These are phyloP conservation scores for Megalurothrips usitatus DNA, from an alignment of 2,888 invertebrate genomes.

Conservation along the genomic window DNA sequence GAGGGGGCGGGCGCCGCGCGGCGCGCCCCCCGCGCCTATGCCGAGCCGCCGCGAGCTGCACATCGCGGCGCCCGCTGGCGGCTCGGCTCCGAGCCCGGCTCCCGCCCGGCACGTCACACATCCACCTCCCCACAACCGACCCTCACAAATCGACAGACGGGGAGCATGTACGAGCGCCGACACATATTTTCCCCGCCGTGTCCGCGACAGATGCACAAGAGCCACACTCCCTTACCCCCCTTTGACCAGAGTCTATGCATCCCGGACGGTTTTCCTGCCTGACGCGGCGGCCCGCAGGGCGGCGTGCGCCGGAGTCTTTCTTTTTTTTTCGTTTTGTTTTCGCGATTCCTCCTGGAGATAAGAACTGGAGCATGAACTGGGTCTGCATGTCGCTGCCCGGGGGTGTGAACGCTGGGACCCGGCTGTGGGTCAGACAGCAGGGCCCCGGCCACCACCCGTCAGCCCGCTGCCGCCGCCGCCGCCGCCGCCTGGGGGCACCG, in stretches of 20 bases:
- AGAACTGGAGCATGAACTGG: conserved; percentile 12
- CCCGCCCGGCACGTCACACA: too few species aligned
- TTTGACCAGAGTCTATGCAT: too few species aligned
- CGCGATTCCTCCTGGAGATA: too few species aligned
- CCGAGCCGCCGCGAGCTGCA: neutral
- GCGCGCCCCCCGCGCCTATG: neutral
- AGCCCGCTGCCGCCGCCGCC: neutral
- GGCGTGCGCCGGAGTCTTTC: too few species aligned
- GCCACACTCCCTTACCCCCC: too few species aligned
- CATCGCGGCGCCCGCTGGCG: neutral
- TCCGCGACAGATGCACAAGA: too few species aligned
- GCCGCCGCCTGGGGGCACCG: neutral
- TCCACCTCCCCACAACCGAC: neutral
- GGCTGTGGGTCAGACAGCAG: neutral
- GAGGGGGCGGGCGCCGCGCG: neutral
- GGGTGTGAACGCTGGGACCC: neutral
- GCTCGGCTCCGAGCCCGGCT: too few species aligned
- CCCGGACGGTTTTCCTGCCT: too few species aligned
- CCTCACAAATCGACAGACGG: neutral
- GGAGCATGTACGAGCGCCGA: too few species aligned
- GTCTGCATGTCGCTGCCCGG: conserved; percentile 5
- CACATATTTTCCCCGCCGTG: too few species aligned
- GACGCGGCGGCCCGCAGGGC: too few species aligned
- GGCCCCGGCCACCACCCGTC: neutral
- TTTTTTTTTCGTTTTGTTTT: too few species aligned